These are phyloP conservation scores for Peromyscus aztecus DNA, from an alignment of 2,797 vertebrate species.

Conservation along the genomic window DNA sequence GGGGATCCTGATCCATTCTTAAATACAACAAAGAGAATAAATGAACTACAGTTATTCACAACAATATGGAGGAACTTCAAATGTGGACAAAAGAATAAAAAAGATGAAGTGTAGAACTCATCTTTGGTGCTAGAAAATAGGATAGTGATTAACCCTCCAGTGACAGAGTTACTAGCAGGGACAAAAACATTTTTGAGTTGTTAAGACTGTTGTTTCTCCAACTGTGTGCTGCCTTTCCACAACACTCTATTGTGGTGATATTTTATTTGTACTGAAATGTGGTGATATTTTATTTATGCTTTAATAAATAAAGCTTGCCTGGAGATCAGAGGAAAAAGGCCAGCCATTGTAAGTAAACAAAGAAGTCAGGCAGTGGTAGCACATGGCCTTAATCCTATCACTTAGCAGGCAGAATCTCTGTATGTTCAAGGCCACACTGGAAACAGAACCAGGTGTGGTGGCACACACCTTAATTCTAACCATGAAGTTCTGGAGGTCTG, in stretches of 20 bases:
- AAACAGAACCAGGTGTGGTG: no score
- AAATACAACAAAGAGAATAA: conserved; percentile 33
- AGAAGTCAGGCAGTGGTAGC: no score
- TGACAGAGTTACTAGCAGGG: neutral
- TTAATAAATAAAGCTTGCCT: no score
- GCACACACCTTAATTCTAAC: no score
- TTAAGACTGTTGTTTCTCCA: neutral
- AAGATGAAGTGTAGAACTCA: neutral
- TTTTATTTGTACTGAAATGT: no score
- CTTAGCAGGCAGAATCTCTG: no score
- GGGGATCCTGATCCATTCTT: neutral
- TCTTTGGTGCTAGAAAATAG: neutral
- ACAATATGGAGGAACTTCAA: conserved; percentile 7
- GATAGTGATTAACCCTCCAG: neutral
- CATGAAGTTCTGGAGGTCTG: no score
- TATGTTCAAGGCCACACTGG: no score
- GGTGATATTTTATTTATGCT: no score
- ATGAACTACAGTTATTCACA: neutral
- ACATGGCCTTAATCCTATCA: no score
- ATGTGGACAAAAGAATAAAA: neutral
- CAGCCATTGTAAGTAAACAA: no score
- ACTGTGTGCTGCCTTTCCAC: neutral
- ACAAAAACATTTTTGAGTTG: neutral
- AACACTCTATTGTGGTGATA: neutral
- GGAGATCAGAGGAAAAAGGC: no score